Percentiles rank a stretch among this genome's conserved stretches.
Evolutionary conservation across 2,888 invertebrate species (phyloP).

Genomic region (Epinotia demarniana): DNA sequence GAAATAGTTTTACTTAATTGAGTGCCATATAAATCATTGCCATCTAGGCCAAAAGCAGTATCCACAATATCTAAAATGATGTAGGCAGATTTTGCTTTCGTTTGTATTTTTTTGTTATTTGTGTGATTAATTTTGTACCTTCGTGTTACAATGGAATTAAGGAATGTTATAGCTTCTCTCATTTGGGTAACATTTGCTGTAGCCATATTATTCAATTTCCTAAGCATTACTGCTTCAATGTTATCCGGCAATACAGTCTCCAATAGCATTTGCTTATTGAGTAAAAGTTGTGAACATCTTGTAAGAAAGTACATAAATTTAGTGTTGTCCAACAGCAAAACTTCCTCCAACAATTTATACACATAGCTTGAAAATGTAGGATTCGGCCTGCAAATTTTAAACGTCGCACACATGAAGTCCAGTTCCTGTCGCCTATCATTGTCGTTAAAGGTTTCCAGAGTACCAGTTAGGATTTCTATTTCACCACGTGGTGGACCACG

Average conservation of each 20-base stretch:
- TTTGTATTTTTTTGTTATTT: constrained; percentile 45
- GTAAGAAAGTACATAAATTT: constrained; percentile 50
- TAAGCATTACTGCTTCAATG: constrained; percentile 47
- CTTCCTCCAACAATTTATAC: constrained; percentile 53
- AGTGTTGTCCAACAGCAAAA: constrained; percentile 53
- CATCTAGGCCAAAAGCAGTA: constrained; percentile 52
- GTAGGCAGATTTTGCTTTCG: constrained; percentile 53
- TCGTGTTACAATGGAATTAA: constrained; percentile 50
- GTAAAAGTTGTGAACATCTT: constrained; percentile 44
- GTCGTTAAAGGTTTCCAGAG: constrained; percentile 35
- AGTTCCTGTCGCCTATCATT: constrained; percentile 54
- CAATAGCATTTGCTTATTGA: constrained; percentile 48
- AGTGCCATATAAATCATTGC: constrained; percentile 51
- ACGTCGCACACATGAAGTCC: constrained; percentile 52
- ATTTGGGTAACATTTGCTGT: constrained; percentile 43
- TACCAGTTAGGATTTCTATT: constrained; percentile 1
- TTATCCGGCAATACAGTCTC: constrained; percentile 51
- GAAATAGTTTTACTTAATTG: constrained; percentile 51
- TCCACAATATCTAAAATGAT: constrained; percentile 63
- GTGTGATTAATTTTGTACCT: constrained; percentile 52
- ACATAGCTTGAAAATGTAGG: constrained; percentile 59
- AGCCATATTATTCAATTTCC: constrained; percentile 40
- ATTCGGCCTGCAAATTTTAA: constrained; percentile 55
- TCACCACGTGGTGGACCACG: not conserved
- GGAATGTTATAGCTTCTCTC: constrained; percentile 48